Evolutionary conservation across 2,888 invertebrate species (phyloP).

Genomic region (Lasioglossum malachurum): DNA sequence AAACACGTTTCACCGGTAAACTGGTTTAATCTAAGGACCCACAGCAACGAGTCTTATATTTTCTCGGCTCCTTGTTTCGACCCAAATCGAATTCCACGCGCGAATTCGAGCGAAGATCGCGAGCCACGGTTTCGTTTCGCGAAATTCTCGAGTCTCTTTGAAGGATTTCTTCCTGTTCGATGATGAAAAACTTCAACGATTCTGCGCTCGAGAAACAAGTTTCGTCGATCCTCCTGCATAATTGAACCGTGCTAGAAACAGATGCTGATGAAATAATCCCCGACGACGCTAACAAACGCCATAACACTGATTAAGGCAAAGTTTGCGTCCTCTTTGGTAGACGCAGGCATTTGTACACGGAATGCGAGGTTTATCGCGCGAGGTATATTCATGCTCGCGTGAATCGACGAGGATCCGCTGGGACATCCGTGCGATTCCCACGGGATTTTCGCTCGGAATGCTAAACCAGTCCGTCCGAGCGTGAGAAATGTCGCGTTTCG

Average conservation of each 20-base stretch:
- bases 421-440: constrained; percentile 3
- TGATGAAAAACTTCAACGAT: too few species aligned
- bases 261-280: not conserved
- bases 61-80: constrained; percentile 38
- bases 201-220: too few species aligned
- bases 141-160: constrained; percentile 3
- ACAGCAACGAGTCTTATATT: not conserved
- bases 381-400: constrained; percentile 7
- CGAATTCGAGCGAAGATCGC: constrained; percentile 36
- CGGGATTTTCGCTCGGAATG: constrained; percentile 9
- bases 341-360: not conserved
- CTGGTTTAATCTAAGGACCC: constrained; percentile 37
- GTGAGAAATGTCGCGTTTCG: constrained; percentile 17
- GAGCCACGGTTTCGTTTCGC: constrained; percentile 1
- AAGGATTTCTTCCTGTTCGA: too few species aligned
- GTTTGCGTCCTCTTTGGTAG: not conserved
- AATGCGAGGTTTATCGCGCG: not conserved
- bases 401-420: constrained; percentile 4
- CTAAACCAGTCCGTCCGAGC: constrained; percentile 12
- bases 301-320: not conserved
- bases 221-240: too few species aligned
- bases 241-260: not conserved
- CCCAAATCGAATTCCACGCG: constrained; percentile 40
- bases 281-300: not conserved
- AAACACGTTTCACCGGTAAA: constrained; percentile 17